Conservation (phyloP, 1,140 invertebrate genomes). For the Paralvinella palmiformis region DNA sequence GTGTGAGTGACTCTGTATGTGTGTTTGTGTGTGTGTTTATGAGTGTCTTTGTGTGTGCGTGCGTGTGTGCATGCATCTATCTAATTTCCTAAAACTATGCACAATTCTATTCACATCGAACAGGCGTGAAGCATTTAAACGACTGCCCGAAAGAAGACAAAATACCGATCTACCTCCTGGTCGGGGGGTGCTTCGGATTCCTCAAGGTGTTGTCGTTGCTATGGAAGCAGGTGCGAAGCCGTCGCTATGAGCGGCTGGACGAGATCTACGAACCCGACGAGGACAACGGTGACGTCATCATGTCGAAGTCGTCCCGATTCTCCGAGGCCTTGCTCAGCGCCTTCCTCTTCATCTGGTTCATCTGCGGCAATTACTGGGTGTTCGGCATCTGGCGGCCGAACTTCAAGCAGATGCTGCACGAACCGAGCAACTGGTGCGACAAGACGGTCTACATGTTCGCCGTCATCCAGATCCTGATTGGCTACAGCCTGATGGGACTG, state of each 20-base stretch:
- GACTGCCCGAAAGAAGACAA: conserved; percentile 39
- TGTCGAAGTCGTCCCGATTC: conserved; percentile 31
- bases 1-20: no score
- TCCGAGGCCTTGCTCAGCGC: conserved; percentile 58
- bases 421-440: conserved; percentile 39
- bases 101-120: no score
- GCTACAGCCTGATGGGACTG: conserved; percentile 51
- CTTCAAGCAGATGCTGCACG: conserved; percentile 56
- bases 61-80: no score
- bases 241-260: conserved; percentile 54
- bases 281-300: conserved; percentile 30
- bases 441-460: conserved; percentile 30
- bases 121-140: conserved; percentile 43
- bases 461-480: conserved; percentile 61
- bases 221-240: conserved; percentile 55
- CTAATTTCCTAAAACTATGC: no score
- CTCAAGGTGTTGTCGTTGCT: conserved; percentile 51
- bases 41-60: no score
- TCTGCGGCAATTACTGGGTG: conserved; percentile 63
- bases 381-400: conserved; percentile 35
- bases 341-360: conserved; percentile 53
- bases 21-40: no score
- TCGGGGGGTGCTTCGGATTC: conserved; percentile 40
- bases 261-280: conserved; percentile 46
- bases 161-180: conserved; percentile 41